Evolutionary conservation across 35 echinoderm and acorn worm genomes (phyloP), one percentile per base, ranked within the genome.

Genomic region (Stichopus chloronotus): DNA sequence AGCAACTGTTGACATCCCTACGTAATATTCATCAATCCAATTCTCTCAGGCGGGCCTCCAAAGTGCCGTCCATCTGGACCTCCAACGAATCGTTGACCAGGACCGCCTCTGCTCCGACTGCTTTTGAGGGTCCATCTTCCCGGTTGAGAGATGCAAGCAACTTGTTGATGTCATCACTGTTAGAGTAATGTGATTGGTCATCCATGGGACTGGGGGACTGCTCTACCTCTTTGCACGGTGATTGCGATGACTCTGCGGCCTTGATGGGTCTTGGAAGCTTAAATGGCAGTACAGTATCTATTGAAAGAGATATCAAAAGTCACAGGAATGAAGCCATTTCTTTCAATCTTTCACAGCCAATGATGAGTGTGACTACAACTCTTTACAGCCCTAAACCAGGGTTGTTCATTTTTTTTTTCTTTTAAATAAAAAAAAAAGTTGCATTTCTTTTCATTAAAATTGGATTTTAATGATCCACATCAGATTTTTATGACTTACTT

Each of bases 181-280:
- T 85, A 23, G 82, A 85, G 55, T 85, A 85, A 56, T 85, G 55
- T 23, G 82, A 85, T 22, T 85, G 82, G 82, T 85, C 82, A 14
- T 58, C 82, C 82, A 85, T 85, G 17, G 82, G 57, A 59, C 52
- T 85, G 5, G 56, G 17, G 21, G 82, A 85, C 82, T 85, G 14
- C 58, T 85, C 82, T 56, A 85, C 82, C n/a, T 85, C 82, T 85
- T 85, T 58, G 55, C 82, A 85, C 21, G 55, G 55, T 9, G 82
- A 23, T 85, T 53, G 57, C 21, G 22, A 85, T 9, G 55, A 56
- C 82, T 85, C 82, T 85, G 55, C 54, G 4, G 80, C 11, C 58
- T 57, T 85, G 17, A 85, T 58, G 5, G 17, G 55, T 85, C 57
- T 53, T 4, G 82, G 82, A 85, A 85, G 82, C 5, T 85, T 85